Percentiles rank a stretch among this genome's conserved stretches.
These are phyloP conservation scores for Argentina silus DNA, from an alignment of 2,797 vertebrate species.

Conservation along the genomic window DNA sequence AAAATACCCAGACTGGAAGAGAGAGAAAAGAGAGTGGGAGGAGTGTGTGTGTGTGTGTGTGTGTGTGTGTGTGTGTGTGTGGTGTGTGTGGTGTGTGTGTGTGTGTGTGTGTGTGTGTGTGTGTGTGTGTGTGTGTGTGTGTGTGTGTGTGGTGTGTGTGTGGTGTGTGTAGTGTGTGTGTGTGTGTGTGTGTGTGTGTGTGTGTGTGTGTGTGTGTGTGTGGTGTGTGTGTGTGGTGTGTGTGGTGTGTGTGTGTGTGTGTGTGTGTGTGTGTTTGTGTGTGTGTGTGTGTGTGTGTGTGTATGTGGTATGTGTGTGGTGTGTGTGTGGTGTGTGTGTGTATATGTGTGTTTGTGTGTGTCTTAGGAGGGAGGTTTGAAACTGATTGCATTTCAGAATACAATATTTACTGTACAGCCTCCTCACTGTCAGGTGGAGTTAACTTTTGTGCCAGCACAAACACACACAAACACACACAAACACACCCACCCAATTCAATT, in stretches of 20 bases:
- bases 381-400: slow-evolving; percentile 57
- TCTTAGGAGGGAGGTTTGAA: too few species aligned
- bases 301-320: too few species aligned
- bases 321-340: slow-evolving; percentile 37
- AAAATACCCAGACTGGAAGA: slow-evolving; percentile 32
- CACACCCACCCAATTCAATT: slow-evolving; percentile 60
- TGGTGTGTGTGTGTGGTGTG: too few species aligned
- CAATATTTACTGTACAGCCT: slow-evolving; percentile 57
- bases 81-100: too few species aligned
- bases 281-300: too few species aligned
- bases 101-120: too few species aligned
- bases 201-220: too few species aligned
- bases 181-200: too few species aligned
- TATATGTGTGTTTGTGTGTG: slow-evolving; percentile 4
- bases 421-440: slow-evolving; percentile 63
- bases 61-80: too few species aligned
- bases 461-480: slow-evolving; percentile 42
- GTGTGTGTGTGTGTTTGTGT: too few species aligned
- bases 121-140: background rate
- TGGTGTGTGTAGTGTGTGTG: background rate
- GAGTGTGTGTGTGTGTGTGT: background rate
- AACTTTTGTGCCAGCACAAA: slow-evolving; percentile 53
- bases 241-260: too few species aligned
- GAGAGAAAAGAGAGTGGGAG: background rate
- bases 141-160: background rate